These are phyloP conservation scores for Hydrocynus forskahlii DNA, from an alignment of 2,797 vertebrate genomes.

Conservation along the genomic window DNA sequence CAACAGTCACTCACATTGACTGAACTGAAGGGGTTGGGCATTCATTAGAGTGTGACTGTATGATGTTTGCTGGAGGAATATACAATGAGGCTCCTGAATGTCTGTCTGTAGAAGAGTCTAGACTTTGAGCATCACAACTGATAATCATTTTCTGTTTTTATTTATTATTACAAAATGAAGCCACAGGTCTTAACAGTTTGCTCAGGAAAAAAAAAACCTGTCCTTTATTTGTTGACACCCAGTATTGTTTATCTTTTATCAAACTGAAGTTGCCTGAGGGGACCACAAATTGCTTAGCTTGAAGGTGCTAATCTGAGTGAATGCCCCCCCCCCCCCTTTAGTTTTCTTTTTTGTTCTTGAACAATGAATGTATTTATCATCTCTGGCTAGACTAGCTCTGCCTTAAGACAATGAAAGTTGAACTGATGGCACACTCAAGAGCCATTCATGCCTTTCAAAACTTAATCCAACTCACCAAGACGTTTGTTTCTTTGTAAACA, in stretches of 20 bases:
- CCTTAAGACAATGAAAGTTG: conserved; percentile 58
- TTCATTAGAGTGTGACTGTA: not conserved
- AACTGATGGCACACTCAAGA: conserved; percentile 55
- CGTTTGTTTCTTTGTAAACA: conserved; percentile 79
- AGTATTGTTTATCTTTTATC: not conserved
- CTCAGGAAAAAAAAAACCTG: conserved; percentile 45
- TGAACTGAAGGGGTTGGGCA: conserved; percentile 5
- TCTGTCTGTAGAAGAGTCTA: not conserved
- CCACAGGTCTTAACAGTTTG: conserved; percentile 24
- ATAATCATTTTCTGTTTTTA: conserved; percentile 49
- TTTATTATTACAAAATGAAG: conserved; percentile 9
- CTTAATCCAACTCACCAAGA: conserved; percentile 61
- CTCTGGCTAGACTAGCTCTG: conserved; percentile 50
- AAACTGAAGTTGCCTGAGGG: conserved; percentile 13
- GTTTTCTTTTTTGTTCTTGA: conserved; percentile 56
- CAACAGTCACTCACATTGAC: not conserved
- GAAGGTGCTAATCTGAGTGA: conserved; percentile 54
- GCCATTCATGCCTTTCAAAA: conserved; percentile 65
- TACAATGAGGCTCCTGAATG: not conserved
- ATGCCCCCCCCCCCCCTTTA: conserved; percentile 12
- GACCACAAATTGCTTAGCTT: conserved; percentile 9
- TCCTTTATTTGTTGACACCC: not conserved
- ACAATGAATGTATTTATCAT: conserved; percentile 75
- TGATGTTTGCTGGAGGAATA: conserved; percentile 4
- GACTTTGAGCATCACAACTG: conserved; percentile 9